These are phyloP conservation scores for Orthosia incerta DNA, from an alignment of 2,888 invertebrate genomes.

Conservation along the genomic window DNA sequence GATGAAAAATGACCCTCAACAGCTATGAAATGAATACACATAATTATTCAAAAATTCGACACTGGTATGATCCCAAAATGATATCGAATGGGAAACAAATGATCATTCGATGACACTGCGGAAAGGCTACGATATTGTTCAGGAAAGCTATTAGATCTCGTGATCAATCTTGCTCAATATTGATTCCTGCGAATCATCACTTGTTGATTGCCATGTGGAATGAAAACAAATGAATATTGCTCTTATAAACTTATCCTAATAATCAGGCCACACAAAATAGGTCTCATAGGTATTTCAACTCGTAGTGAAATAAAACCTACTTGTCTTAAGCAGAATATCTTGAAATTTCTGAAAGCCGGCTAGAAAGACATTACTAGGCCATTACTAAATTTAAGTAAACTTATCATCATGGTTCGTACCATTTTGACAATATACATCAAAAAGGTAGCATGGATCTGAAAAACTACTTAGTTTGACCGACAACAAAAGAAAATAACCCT, in stretches of 20 bases:
- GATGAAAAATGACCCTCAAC: constrained; percentile 5
- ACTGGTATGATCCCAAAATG: constrained; percentile 52
- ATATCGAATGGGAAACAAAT: constrained; percentile 56
- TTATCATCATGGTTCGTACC: no score
- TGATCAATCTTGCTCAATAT: constrained; percentile 61
- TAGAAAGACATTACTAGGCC: not conserved
- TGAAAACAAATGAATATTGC: constrained; percentile 34
- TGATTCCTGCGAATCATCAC: constrained; percentile 49
- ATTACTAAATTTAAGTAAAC: no score
- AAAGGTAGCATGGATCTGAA: not conserved
- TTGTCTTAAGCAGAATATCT: not conserved
- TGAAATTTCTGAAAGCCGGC: not conserved
- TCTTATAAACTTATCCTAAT: not conserved
- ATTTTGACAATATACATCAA: not conserved
- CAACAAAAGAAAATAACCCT: constrained; percentile 10
- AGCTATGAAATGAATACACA: constrained; percentile 22
- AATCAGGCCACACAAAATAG: not conserved
- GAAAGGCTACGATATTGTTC: constrained; percentile 58
- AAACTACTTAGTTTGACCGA: not conserved
- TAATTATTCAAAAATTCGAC: constrained; percentile 50
- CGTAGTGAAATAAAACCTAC: not conserved
- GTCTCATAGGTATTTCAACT: not conserved
- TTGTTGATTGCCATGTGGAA: constrained; percentile 55
- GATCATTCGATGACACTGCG: constrained; percentile 58
- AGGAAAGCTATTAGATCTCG: constrained; percentile 56